Conservation (phyloP, 1,140 invertebrate genomes). For the Babylonia areolata region DNA sequence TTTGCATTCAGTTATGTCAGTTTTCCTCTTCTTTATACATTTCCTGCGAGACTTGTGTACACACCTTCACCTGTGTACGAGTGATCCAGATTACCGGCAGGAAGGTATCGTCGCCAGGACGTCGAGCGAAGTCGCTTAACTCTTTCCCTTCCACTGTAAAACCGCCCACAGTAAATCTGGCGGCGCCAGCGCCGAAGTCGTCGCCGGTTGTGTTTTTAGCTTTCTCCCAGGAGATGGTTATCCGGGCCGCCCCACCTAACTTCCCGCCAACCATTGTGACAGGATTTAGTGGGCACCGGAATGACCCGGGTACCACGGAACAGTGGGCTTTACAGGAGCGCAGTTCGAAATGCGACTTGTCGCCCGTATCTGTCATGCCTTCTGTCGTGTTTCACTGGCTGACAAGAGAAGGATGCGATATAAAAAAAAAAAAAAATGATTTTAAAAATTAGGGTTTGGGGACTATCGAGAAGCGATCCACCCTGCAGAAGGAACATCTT, state of each 20-base stretch:
- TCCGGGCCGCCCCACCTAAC: not conserved
- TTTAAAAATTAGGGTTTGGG: too few relatives aligned
- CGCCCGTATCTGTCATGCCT: not conserved
- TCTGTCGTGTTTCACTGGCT: not conserved
- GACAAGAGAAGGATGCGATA: not conserved
- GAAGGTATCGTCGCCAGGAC: not conserved
- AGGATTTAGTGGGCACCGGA: constrained; percentile 10
- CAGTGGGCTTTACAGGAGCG: not conserved
- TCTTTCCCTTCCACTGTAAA: not conserved
- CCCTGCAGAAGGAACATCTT: too few relatives aligned
- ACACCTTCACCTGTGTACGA: not conserved
- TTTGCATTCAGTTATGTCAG: too few relatives aligned
- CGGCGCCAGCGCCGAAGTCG: not conserved
- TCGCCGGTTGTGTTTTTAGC: not conserved
- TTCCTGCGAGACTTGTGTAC: too few relatives aligned
- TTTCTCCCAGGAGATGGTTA: not conserved
- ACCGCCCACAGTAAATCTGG: not conserved
- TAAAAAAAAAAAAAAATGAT: not conserved
- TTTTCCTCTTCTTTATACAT: too few relatives aligned
- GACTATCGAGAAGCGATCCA: too few relatives aligned
- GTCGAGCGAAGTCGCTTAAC: not conserved
- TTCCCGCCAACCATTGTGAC: not conserved
- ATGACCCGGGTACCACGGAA: not conserved
- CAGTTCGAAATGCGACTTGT: not conserved
- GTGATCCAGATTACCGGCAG: not conserved